Evolutionary conservation across 2,797 vertebrate species (phyloP), one percentile per base, ranked within the genome.

Genomic region (Gymnopithys bicolor): DNA sequence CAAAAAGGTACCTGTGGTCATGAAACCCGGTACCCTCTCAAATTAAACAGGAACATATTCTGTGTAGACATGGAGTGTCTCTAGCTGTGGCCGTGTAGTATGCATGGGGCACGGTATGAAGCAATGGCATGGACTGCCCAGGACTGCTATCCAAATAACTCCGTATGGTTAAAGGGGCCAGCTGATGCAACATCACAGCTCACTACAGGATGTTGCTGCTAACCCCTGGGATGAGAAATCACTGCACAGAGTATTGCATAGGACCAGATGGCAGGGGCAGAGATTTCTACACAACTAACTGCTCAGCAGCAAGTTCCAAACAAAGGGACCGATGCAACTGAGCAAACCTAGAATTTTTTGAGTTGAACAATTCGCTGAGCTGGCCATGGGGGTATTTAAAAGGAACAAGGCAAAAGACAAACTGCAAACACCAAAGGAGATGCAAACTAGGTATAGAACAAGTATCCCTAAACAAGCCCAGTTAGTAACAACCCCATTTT

Each of bases 21-120:
- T 32, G 55, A 46, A 68, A 59, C 37, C 11, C 5, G 14, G 32
- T 35, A 13, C 7, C 4, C 22, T 32, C 12, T 9, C 14, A 7
- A 30, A 51, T 75, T 45, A 74, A 51, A 28, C 1, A 27, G 25
- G n/a, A 67, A 43, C 30, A 19, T 7, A 39, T 53, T 79, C n/a
- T 4, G 10, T 28, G 13, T 19, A 74, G 84, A 70, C 71, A 35
- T 2, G 1, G 10, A 66, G 17, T 4, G 13, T 41, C 32, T 11
- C 30, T 37, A 74, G 37, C 6, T n/a, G 46, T 1, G 18, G 33
- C 18, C 58, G 8, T 0, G 3, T 1, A 56, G n/a, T 30, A 55
- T 39, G 15, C 27, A 8, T 0, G 1, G 27, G 4, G 16, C 18
- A 21, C 17, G 14, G 7, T 32, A 64, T 1, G 7, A 62, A 76